Conservation (phyloP, 2,888 invertebrate genomes). For the Crematogaster levior region DNA sequence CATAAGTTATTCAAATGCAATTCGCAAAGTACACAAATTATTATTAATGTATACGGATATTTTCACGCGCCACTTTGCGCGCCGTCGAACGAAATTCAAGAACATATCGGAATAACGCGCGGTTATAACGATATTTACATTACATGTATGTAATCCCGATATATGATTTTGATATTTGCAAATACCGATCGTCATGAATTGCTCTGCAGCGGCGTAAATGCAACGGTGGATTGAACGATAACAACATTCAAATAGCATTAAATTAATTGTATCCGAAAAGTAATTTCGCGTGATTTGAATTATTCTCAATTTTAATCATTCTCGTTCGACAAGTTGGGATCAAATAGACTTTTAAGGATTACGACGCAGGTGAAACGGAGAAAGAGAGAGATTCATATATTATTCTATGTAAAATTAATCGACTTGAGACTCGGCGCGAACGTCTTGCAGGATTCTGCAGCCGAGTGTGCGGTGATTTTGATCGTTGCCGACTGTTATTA, state of each 20-base stretch:
- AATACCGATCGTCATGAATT: slow-evolving; percentile 21
- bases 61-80: slow-evolving; percentile 56
- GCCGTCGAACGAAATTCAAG: slow-evolving; percentile 46
- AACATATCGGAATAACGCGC: slow-evolving; percentile 51
- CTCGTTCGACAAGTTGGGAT: background rate
- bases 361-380: background rate
- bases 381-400: background rate
- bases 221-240: slow-evolving; percentile 19
- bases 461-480: slow-evolving; percentile 3
- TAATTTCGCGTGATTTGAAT: slow-evolving; percentile 8
- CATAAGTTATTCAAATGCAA: slow-evolving; percentile 56
- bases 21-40: slow-evolving; percentile 47
- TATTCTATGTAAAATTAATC: background rate
- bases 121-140: slow-evolving; percentile 52
- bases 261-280: slow-evolving; percentile 10
- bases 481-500: slow-evolving; percentile 35
- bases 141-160: slow-evolving; percentile 13
- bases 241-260: slow-evolving; percentile 23
- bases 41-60: slow-evolving; percentile 60
- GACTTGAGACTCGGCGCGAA: background rate
- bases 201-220: background rate
- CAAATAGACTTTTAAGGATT: background rate
- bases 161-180: slow-evolving; percentile 47
- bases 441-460: background rate
- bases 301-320: background rate